phyloP scores from a whole-genome alignment of 2,888 invertebrate species.

The Amblyjoppa fuscipennis region DNA sequence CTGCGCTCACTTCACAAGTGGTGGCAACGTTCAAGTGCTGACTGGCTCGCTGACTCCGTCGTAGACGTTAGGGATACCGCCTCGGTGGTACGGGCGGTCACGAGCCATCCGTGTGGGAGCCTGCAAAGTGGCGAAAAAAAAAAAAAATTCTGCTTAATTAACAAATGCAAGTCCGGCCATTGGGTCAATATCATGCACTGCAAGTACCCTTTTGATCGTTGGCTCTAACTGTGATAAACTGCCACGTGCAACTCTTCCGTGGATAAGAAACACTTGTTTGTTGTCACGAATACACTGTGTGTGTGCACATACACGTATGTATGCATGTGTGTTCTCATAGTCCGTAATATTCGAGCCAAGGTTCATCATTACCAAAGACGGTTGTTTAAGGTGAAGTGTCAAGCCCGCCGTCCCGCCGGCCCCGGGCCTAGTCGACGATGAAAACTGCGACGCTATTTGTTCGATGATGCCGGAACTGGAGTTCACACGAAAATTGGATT shows the following conservation, averaged over 20 bases:
- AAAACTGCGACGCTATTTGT: no score
- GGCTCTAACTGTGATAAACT: not conserved
- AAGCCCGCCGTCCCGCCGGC: no score
- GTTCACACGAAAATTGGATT: no score
- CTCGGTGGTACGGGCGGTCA: conserved; percentile 78
- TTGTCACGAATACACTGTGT: not conserved
- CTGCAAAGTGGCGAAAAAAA: conserved; percentile 68
- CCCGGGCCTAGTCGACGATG: no score
- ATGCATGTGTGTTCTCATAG: not conserved
- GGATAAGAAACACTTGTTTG: not conserved
- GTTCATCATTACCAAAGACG: not conserved
- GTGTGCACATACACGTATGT: not conserved
- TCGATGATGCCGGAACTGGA: no score
- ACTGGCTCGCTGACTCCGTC: conserved; percentile 12
- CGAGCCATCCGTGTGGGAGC: conserved; percentile 73
- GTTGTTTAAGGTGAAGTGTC: not conserved
- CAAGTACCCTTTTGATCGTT: not conserved
- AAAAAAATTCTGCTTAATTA: not conserved
- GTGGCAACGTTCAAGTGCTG: conserved; percentile 50
- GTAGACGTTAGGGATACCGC: conserved; percentile 73
- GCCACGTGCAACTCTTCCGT: not conserved
- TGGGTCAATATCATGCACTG: conserved; percentile 4
- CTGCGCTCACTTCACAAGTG: conserved; percentile 33
- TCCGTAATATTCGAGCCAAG: not conserved
- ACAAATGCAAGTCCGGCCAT: not conserved